phyloP scores from a whole-genome alignment of 2,888 invertebrate species.

The Ectobius pallidus region DNA sequence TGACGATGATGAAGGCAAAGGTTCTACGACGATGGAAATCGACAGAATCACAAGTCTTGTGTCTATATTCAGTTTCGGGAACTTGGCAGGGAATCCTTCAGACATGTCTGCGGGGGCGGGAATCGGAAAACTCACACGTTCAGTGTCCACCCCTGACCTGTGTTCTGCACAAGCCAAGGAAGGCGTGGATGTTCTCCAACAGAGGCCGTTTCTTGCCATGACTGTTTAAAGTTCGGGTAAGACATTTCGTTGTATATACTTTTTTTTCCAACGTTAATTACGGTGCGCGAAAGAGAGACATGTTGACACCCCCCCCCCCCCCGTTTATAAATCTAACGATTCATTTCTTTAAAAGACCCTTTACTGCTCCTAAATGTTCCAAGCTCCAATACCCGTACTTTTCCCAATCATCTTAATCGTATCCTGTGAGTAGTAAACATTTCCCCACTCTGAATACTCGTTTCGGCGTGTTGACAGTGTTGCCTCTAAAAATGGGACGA shows the following conservation, averaged over 20 bases:
- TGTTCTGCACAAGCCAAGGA: conserved; percentile 63
- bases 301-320: no score
- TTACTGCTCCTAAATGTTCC: no score
- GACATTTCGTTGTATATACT: no score
- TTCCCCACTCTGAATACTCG: no score
- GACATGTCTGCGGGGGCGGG: conserved; percentile 41
- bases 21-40: conserved; percentile 60
- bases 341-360: no score
- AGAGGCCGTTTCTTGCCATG: conserved; percentile 61
- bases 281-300: no score
- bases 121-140: conserved; percentile 53
- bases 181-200: conserved; percentile 55
- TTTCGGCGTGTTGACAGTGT: no score
- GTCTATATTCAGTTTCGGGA: conserved; percentile 64
- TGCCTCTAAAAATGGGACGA: neutral
- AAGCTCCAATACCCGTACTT: no score
- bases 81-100: conserved; percentile 40
- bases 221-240: conserved; percentile 57
- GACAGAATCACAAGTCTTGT: conserved; percentile 64
- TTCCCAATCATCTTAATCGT: no score
- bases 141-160: conserved; percentile 60
- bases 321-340: no score
- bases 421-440: no score
- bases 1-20: conserved; percentile 45
- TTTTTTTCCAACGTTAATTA: no score